Evolutionary conservation across 2,113 vertebrate species (phyloP).

Genomic region (Cettia cetti): DNA sequence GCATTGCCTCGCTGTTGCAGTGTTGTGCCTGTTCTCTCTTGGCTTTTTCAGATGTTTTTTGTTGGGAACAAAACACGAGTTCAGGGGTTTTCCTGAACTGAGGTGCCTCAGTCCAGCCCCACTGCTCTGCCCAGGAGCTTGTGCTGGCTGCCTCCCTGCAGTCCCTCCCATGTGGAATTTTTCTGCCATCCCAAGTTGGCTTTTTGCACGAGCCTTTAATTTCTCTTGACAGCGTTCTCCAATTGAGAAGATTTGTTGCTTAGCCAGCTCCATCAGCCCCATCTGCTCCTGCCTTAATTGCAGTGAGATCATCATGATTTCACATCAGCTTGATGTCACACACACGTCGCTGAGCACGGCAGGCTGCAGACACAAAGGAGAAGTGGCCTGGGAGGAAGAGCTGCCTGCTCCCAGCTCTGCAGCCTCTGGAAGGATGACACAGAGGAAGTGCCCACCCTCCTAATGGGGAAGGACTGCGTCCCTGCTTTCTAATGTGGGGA

Average conservation of each 20-base stretch:
- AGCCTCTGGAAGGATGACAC: background rate
- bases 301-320: conserved; percentile 17
- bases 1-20: rapidly evolving
- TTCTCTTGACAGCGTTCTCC: background rate
- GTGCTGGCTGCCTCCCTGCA: background rate
- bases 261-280: background rate
- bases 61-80: too few relatives aligned
- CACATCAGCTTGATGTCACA: background rate
- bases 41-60: background rate
- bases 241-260: conserved; percentile 26
- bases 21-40: background rate
- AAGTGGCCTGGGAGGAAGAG: background rate
- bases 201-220: background rate
- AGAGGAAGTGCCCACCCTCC: background rate
- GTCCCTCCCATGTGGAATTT: background rate
- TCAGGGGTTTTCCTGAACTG: background rate
- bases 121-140: background rate
- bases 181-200: background rate
- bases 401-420: rapidly evolving
- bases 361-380: background rate
- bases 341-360: background rate
- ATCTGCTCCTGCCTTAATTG: conserved; percentile 31
- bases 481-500: background rate
- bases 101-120: background rate
- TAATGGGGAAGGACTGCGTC: background rate